Evolutionary conservation across 1,140 invertebrate species (phyloP).

Genomic region (Cherax destructor): DNA sequence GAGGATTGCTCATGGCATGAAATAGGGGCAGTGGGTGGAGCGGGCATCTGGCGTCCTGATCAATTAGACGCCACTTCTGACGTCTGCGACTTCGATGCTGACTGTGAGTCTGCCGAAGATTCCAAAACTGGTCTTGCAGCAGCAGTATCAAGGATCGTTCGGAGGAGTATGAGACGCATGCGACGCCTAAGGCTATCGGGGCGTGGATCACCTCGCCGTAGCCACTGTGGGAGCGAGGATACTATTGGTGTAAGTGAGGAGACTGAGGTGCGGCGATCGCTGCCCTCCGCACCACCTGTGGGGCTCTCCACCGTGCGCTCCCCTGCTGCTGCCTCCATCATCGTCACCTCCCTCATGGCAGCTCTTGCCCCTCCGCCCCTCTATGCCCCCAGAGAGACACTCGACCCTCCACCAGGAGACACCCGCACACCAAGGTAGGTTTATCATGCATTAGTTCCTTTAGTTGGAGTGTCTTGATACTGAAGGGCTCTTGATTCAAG

Average conservation of each 20-base stretch:
- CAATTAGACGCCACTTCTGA: neutral
- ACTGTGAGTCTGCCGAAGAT: constrained; percentile 9
- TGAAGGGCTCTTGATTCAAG: no score
- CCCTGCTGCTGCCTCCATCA: constrained; percentile 53
- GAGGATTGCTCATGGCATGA: constrained; percentile 18
- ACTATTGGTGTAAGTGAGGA: constrained; percentile 32
- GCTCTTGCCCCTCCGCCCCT: constrained; percentile 42
- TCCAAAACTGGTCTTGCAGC: constrained; percentile 19
- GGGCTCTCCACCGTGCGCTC: constrained; percentile 40
- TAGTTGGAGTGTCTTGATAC: no score
- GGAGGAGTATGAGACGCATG: constrained; percentile 55
- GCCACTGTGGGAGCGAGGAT: neutral
- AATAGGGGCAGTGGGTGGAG: neutral
- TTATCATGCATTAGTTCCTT: neutral
- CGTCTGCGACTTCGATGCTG: neutral
- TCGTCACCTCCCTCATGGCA: constrained; percentile 54
- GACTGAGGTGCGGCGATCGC: constrained; percentile 15
- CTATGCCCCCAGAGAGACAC: constrained; percentile 17
- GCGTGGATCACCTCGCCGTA: neutral
- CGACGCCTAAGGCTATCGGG: constrained; percentile 46
- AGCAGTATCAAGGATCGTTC: constrained; percentile 33
- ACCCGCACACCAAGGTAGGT: neutral
- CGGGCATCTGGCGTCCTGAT: neutral
- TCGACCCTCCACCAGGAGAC: constrained; percentile 24
- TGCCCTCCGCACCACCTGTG: constrained; percentile 29